These are phyloP conservation scores for Thera obeliscata DNA, from an alignment of 2,888 invertebrate species.

Conservation along the genomic window DNA sequence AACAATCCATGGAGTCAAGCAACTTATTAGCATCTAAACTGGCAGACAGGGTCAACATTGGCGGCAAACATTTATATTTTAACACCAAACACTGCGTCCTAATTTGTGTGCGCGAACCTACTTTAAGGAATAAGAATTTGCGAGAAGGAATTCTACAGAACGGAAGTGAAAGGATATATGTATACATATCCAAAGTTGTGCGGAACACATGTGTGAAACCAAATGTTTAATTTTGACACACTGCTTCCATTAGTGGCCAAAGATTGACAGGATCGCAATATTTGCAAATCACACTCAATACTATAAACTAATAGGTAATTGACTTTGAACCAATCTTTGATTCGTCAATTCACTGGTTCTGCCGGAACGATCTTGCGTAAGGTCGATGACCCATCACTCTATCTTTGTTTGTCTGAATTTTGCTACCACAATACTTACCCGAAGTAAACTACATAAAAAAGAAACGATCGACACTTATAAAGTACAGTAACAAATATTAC, in stretches of 20 bases:
- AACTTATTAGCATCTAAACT: conserved; percentile 63
- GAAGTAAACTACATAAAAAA: neutral
- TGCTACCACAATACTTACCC: neutral
- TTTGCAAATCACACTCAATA: neutral
- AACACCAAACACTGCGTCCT: conserved; percentile 74
- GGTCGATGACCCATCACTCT: conserved; percentile 1
- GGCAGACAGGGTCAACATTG: conserved; percentile 74
- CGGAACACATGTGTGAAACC: too few relatives aligned
- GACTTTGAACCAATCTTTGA: neutral
- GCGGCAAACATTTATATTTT: conserved; percentile 74
- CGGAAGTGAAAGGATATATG: too few relatives aligned
- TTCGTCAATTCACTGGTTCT: conserved; percentile 4
- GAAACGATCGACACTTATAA: neutral
- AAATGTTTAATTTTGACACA: too few relatives aligned
- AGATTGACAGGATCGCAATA: neutral
- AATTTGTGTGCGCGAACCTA: conserved; percentile 55
- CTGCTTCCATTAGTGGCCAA: too few relatives aligned
- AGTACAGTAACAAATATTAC: too few relatives aligned
- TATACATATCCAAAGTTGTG: too few relatives aligned
- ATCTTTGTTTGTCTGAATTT: conserved; percentile 2
- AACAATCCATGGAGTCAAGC: conserved; percentile 57
- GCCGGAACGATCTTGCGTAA: neutral
- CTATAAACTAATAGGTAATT: neutral
- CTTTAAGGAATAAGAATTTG: neutral
- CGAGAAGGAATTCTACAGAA: too few relatives aligned